Evolutionary conservation across 2,888 invertebrate species (phyloP).

Genomic region (Podabrus alpinus): DNA sequence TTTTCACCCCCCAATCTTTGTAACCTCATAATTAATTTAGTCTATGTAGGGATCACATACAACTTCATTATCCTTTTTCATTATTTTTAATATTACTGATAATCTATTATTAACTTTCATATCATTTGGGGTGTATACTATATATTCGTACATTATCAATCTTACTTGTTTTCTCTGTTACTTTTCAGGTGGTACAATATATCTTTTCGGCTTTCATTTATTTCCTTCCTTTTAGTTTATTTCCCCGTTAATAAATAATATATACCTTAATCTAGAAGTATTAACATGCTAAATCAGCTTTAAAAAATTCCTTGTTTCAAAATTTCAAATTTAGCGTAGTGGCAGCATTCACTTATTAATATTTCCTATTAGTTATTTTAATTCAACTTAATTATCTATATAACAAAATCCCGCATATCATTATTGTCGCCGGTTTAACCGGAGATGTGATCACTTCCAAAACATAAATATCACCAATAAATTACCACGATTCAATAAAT

Average conservation of each 20-base stretch:
- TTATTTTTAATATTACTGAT: neutral
- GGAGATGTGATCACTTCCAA: no score
- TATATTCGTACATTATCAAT: neutral
- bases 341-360: no score
- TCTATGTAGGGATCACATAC: neutral
- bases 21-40: neutral
- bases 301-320: no score
- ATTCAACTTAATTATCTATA: no score
- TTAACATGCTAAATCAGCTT: no score
- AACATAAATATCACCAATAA: no score
- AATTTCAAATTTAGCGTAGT: no score
- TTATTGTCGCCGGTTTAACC: no score
- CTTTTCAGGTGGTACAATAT: neutral
- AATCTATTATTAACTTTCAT: neutral
- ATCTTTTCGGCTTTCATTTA: neutral
- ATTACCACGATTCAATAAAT: no score
- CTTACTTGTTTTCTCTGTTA: neutral
- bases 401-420: no score
- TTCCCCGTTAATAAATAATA: neutral
- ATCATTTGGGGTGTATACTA: neutral
- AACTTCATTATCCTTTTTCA: neutral
- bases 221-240: neutral
- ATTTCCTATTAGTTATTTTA: no score
- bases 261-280: neutral
- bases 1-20: neutral